Evolutionary conservation across 1,140 invertebrate species (phyloP).

Genomic region (Catajapyx aquilonaris): DNA sequence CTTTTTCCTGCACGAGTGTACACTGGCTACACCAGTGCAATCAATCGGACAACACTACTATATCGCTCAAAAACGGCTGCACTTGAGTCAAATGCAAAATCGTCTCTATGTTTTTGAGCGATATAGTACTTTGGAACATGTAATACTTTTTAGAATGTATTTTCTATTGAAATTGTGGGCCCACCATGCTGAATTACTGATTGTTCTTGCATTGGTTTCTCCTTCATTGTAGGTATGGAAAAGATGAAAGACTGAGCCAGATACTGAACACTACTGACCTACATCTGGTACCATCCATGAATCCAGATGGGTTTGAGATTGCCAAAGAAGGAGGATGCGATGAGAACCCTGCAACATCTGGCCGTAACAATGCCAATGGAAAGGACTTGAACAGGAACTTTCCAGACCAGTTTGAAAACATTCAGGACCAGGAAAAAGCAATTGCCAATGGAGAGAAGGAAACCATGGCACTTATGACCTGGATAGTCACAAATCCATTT

Average conservation of each 20-base stretch:
- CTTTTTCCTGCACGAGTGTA: no score
- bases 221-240: conserved; percentile 51
- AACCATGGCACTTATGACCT: conserved; percentile 74
- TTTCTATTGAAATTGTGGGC: no score
- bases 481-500: conserved; percentile 65
- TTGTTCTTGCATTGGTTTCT: no score
- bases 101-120: no score
- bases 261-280: conserved; percentile 69
- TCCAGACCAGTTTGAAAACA: conserved; percentile 53
- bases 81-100: no score
- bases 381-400: conserved; percentile 76
- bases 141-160: no score
- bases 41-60: no score
- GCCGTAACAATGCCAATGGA: conserved; percentile 54
- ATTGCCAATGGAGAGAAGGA: conserved; percentile 52
- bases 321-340: conserved; percentile 65
- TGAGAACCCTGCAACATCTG: conserved; percentile 36
- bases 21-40: no score
- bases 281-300: conserved; percentile 75
- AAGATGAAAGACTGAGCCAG: conserved; percentile 37
- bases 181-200: no score
- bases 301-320: conserved; percentile 73
- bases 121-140: no score
- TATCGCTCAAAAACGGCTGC: no score
- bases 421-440: conserved; percentile 11